A percentile compares a stretch with the other conserved stretches of the same genome.
These are phyloP conservation scores for Rafetus swinhoei DNA, from an alignment of 2,113 vertebrate genomes.

Conservation along the genomic window DNA sequence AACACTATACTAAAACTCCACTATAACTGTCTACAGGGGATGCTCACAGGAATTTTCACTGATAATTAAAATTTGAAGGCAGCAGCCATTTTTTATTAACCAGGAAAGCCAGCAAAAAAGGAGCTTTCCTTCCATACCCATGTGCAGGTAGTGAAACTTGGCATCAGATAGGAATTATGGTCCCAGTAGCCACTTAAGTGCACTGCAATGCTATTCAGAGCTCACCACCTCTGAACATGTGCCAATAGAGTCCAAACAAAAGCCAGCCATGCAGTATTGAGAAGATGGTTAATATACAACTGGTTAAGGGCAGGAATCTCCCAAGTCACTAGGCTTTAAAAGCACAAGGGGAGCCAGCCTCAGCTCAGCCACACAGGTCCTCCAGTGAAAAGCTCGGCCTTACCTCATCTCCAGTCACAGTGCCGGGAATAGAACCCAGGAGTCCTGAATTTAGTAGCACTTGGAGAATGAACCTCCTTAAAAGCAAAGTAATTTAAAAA, in stretches of 20 bases:
- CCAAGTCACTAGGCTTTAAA: slow-evolving; percentile 12
- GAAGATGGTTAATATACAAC: slow-evolving; percentile 50
- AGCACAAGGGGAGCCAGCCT: slow-evolving; percentile 21
- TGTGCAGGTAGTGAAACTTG: not conserved
- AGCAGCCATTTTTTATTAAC: slow-evolving; percentile 62
- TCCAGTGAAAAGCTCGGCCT: slow-evolving; percentile 23
- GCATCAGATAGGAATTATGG: slow-evolving; percentile 39
- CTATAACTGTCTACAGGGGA: not conserved
- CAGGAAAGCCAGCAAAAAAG: slow-evolving; percentile 59
- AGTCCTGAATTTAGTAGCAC: slow-evolving; percentile 58
- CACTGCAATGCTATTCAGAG: not conserved
- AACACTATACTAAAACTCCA: not conserved
- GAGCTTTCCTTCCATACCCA: slow-evolving; percentile 11
- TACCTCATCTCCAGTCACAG: slow-evolving; percentile 60
- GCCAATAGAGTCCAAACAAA: slow-evolving; percentile 18
- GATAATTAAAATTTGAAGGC: slow-evolving; percentile 62
- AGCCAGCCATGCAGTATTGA: slow-evolving; percentile 38
- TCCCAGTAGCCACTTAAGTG: slow-evolving; percentile 16
- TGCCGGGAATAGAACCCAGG: not conserved
- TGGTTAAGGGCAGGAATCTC: slow-evolving; percentile 23
- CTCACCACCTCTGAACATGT: not conserved
- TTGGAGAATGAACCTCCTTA: slow-evolving; percentile 44
- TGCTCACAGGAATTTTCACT: not conserved
- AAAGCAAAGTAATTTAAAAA: slow-evolving; percentile 56
- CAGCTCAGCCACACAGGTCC: not conserved